Conservation (phyloP, 2,888 invertebrate species). For the Odontocerum albicorne region DNA sequence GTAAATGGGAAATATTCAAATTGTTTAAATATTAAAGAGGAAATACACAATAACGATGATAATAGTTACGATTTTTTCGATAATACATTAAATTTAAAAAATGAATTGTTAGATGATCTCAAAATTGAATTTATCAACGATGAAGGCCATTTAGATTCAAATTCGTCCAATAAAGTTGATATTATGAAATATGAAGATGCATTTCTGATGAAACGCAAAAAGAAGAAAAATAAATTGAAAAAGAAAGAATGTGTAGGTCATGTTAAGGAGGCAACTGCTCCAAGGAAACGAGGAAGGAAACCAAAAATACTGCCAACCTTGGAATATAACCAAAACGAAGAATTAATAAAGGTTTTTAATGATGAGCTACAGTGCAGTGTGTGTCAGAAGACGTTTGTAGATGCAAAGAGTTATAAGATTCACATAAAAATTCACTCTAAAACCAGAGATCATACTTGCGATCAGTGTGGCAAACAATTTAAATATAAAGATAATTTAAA, state of each 20-base stretch:
- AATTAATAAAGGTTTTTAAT: constrained; percentile 12
- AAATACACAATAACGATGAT: constrained; percentile 18
- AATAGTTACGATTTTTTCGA: constrained; percentile 22
- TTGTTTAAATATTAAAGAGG: constrained; percentile 19
- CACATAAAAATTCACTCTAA: constrained; percentile 32
- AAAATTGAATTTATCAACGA: constrained; percentile 22
- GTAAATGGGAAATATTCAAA: constrained; percentile 1
- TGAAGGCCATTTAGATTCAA: constrained; percentile 2
- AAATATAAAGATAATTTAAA: constrained; percentile 36
- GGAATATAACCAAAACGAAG: constrained; percentile 3
- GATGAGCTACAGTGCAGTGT: constrained; percentile 20
- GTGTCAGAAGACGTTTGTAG: constrained; percentile 26
- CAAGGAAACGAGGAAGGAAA: constrained; percentile 23
- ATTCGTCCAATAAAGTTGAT: neutral
- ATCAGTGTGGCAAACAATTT: constrained; percentile 35
- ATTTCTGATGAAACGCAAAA: constrained; percentile 6
- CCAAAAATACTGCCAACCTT: constrained; percentile 13
- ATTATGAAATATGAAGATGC: neutral
- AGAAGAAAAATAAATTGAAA: constrained; percentile 19
- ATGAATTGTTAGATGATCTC: constrained; percentile 22
- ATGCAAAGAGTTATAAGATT: constrained; percentile 22
- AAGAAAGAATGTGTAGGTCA: constrained; percentile 2
- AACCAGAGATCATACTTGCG: constrained; percentile 34
- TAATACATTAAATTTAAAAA: constrained; percentile 11
- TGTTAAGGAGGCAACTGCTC: neutral